Evolutionary conservation across 2,888 invertebrate genomes (phyloP).

Genomic region (Phalera bucephala): DNA sequence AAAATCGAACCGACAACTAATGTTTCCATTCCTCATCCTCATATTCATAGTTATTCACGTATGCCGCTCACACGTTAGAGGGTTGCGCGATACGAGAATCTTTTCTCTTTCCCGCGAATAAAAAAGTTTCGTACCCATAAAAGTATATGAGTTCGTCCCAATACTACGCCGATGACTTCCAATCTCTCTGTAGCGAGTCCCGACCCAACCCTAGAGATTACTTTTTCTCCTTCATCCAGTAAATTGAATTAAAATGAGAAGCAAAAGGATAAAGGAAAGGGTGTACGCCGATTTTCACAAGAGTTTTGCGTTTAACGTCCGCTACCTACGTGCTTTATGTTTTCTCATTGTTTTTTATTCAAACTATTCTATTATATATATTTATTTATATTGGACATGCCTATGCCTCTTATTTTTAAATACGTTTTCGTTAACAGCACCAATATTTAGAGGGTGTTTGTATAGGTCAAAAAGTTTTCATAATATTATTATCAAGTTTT

Average conservation of each 20-base stretch:
- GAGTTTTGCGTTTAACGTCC: slow-evolving; percentile 60
- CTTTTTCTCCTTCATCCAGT: slow-evolving; percentile 79
- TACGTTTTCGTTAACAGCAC: no score
- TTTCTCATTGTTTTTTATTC: slow-evolving; percentile 38
- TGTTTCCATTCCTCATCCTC: slow-evolving; percentile 52
- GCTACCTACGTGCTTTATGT: slow-evolving; percentile 38
- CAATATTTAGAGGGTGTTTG: no score
- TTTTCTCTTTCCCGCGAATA: slow-evolving; percentile 73
- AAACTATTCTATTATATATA: no score
- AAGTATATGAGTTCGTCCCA: slow-evolving; percentile 81
- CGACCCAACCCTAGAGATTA: slow-evolving; percentile 78
- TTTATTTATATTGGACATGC: no score
- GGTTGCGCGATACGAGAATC: slow-evolving; percentile 62
- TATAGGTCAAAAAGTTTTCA: no score
- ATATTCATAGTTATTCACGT: slow-evolving; percentile 59
- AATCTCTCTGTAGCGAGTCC: slow-evolving; percentile 75
- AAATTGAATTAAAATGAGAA: slow-evolving; percentile 81
- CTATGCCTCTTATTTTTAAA: no score
- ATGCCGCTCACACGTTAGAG: slow-evolving; percentile 58
- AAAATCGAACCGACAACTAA: slow-evolving; percentile 56
- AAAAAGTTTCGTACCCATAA: slow-evolving; percentile 77
- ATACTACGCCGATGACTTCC: slow-evolving; percentile 79
- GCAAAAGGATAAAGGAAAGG: slow-evolving; percentile 76
- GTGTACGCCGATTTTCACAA: slow-evolving; percentile 68
- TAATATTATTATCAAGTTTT: no score